Base-by-base conservation (phyloP, 2,888 invertebrate species). In the Eilema sororculum region DNA sequence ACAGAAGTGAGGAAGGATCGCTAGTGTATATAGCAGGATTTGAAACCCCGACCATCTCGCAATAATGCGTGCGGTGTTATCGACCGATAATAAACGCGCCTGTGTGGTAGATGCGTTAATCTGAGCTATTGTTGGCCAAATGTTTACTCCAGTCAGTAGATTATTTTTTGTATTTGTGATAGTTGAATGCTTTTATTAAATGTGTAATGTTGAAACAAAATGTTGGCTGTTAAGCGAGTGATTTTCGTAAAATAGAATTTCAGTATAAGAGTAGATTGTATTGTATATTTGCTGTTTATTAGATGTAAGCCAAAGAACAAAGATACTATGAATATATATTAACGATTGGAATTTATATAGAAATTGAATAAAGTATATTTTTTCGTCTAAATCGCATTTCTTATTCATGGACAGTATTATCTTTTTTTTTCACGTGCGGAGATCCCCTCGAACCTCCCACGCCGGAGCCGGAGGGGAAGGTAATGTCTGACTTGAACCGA, bases 271-370 rank as follows among this genome's bases (percentile, higher is more conserved):
- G 71, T 68, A 62, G 57, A 65, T 25, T 52, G 28, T 25, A 28
- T 13, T 82, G 69, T 76, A 78, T 75, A 78, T 81, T 74, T 75
- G 73, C 69, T 78, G 37, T 69, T 73, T n/a, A n/a, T n/a, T 84
- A 84, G 76, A 71, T 80, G 25, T 84, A 84, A 79, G 84, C 75
- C 77, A 80, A 84, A 80, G 84, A 83, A 83, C 73, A 80, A 76
- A 75, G 25, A 78, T 73, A 61, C 72, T 71, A 71, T 62, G 68
- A 52, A 68, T 78, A 71, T 78, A 65, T 65, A 61, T 67, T 69
- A 57, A 72, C 69, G 62, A 73, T 77, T 79, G 68, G 59, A 72
- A 68, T 77, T 57, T 22, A 68, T 72, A 68, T 72, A 72, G 37
- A 77, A 73, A 52, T 52, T 52, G 52, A 73, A 59, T 69, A 60